A percentile compares a stretch with the other conserved stretches of the same genome.
Conservation (phyloP, 2,888 invertebrate genomes). For the Calliphora vomitoria region DNA sequence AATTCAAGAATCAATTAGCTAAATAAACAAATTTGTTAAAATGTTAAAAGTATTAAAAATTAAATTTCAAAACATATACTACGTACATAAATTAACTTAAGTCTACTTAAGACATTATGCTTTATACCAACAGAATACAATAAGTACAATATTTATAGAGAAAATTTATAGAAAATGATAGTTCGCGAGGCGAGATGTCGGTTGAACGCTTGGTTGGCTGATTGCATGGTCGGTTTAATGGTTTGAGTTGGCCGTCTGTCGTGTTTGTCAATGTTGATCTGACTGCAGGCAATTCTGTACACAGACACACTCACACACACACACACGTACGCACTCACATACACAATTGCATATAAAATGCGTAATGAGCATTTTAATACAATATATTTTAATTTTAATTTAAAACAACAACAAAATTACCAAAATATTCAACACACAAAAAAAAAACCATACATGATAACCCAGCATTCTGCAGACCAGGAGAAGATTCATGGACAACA, state of each 20-base stretch:
- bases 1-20: too few relatives aligned
- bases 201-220: conserved; percentile 47
- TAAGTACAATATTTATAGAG: conserved; percentile 58
- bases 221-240: conserved; percentile 49
- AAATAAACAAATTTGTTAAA: too few relatives aligned
- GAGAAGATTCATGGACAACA: not conserved
- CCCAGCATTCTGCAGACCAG: conserved; percentile 32
- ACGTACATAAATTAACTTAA: too few relatives aligned
- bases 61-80: too few relatives aligned
- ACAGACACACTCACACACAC: not conserved
- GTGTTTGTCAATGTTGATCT: conserved; percentile 70
- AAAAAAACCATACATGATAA: conserved; percentile 37
- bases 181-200: conserved; percentile 23
- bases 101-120: too few relatives aligned
- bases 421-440: conserved; percentile 11
- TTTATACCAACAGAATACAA: too few relatives aligned
- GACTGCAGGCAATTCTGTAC: conserved; percentile 63
- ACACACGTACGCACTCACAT: conserved; percentile 14
- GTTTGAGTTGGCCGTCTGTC: conserved; percentile 36
- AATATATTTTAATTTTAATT: conserved; percentile 69
- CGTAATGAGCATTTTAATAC: conserved; percentile 70
- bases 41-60: too few relatives aligned
- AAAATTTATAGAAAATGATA: conserved; percentile 52
- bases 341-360: conserved; percentile 34
- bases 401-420: conserved; percentile 54